Conservation (phyloP, 2,888 invertebrate species). For the Willowsia nigromaculata region DNA sequence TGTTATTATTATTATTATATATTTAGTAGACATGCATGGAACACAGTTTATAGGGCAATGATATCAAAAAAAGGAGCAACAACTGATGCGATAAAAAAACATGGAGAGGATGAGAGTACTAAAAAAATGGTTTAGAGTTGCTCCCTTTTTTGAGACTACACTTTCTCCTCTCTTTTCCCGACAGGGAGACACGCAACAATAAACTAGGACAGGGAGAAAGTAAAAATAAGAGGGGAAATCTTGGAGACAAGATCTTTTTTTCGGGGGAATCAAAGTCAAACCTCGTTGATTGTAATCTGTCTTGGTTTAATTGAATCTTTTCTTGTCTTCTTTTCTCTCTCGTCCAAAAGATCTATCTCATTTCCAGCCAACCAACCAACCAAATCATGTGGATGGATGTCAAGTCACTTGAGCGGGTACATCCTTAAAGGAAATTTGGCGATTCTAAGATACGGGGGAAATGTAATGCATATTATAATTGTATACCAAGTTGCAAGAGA, state of each 20-base stretch:
- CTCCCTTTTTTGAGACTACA: background rate
- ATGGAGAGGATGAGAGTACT: background rate
- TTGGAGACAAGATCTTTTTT: slow-evolving; percentile 13
- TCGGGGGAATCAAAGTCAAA: slow-evolving; percentile 49
- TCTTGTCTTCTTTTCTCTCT: background rate
- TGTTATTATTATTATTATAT: background rate
- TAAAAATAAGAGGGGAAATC: background rate
- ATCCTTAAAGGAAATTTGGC: too few relatives aligned
- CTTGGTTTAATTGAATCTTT: slow-evolving; percentile 63
- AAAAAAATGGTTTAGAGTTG: slow-evolving; percentile 24
- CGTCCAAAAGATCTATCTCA: background rate
- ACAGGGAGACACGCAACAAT: background rate
- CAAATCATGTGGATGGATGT: slow-evolving; percentile 6
- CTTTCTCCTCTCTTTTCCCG: background rate
- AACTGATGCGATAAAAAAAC: slow-evolving; percentile 7
- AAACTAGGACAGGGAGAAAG: background rate
- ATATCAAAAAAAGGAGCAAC: background rate
- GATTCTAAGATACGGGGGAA: too few relatives aligned
- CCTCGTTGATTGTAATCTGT: slow-evolving; percentile 56
- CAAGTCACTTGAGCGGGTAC: too few relatives aligned
- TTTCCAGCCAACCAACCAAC: background rate
- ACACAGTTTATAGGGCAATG: background rate
- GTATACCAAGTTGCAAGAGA: too few relatives aligned
- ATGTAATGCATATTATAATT: too few relatives aligned
- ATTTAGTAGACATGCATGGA: background rate